These are phyloP conservation scores for Neomonachus schauinslandi DNA, from an alignment of 2,113 vertebrate species.

Conservation along the genomic window DNA sequence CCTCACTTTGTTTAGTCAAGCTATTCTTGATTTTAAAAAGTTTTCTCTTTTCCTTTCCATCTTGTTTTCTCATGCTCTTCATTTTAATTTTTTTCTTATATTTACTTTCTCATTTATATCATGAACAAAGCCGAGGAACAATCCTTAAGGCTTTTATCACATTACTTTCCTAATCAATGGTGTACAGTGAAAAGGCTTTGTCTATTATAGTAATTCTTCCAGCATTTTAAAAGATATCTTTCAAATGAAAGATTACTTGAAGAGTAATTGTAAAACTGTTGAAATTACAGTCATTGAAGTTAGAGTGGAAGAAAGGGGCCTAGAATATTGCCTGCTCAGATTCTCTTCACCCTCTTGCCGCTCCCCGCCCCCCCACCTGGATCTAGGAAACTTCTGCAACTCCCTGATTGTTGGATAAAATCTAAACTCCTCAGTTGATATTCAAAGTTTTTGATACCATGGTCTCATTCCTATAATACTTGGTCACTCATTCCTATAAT, in stretches of 20 bases:
- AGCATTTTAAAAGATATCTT: not conserved
- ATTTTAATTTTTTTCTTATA: not conserved
- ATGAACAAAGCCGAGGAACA: not conserved
- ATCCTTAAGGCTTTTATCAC: not conserved
- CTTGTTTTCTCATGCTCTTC: not conserved
- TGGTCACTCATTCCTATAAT: not conserved
- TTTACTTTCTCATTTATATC: not conserved
- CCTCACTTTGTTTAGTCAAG: not conserved
- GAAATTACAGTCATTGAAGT: not conserved
- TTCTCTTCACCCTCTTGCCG: not conserved
- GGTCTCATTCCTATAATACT: not conserved
- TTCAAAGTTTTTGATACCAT: not conserved
- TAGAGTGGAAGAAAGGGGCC: not conserved
- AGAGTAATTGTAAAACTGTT: not conserved
- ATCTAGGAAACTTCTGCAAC: not conserved
- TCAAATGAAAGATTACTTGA: conserved; percentile 13
- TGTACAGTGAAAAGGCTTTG: not conserved
- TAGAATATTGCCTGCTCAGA: not conserved
- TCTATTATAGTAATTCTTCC: not conserved
- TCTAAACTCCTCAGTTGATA: not conserved
- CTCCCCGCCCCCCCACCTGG: too few species aligned
- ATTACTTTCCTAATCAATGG: not conserved
- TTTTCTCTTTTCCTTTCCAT: not conserved
- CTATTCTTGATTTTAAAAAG: not conserved
- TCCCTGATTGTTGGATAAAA: not conserved